Conservation (phyloP, 2,797 vertebrate genomes). For the Platyrinchus mystaceus region DNA sequence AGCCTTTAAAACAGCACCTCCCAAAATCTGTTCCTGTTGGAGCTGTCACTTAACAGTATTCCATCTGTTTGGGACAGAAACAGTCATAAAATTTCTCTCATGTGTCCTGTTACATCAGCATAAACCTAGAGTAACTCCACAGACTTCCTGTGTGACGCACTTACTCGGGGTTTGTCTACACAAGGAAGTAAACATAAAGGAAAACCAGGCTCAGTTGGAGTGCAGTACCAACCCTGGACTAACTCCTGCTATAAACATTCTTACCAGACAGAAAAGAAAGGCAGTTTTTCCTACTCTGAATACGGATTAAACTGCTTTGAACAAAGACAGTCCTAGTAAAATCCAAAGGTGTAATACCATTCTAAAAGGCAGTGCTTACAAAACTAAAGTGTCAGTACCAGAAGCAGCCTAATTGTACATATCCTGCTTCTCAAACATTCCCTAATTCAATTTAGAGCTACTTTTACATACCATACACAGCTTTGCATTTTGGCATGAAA, state of each 20-base stretch:
- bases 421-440: neutral
- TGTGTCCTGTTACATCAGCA: neutral
- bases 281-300: neutral
- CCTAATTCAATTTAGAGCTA: neutral
- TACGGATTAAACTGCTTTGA: neutral
- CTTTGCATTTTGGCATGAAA: neutral
- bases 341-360: neutral
- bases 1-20: neutral
- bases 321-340: neutral
- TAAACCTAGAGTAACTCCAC: neutral
- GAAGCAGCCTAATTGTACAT: neutral
- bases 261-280: neutral
- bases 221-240: neutral
- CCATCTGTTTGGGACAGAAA: neutral
- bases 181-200: neutral
- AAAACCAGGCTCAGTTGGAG: neutral
- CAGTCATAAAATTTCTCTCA: neutral
- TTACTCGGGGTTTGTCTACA: neutral
- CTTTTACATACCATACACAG: neutral
- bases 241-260: neutral
- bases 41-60: neutral
- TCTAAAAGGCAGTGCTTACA: neutral
- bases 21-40: neutral
- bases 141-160: slow-evolving; percentile 22
- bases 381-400: neutral